Evolutionary conservation across 2,888 invertebrate genomes (phyloP), one percentile per base, ranked within the genome.

Genomic region (Acleris laterana): DNA sequence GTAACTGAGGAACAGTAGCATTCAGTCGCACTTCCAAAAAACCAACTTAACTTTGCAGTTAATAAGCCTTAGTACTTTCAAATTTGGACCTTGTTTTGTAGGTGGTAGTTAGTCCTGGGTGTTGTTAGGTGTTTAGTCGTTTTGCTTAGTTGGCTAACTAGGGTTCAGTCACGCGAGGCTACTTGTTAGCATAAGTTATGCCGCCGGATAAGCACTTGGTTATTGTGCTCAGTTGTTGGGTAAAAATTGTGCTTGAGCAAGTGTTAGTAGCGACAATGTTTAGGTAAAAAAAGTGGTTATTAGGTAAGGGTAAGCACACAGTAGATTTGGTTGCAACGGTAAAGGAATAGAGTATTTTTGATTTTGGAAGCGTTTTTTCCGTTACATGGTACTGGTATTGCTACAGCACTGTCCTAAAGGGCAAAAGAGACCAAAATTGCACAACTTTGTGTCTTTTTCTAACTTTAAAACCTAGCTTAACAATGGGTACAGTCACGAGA

Each of bases 131-230:
- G 25, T 44, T 16, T 17, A 46, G 46, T 55, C 59, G 50, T 64
- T 63, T 65, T 72, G 73, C 74, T 75, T 74, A 73, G 69, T 69
- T 62, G 63, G 63, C 71, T 79, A 81, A 81, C 80, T 78, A 79
- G 77, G 67, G 22, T 38, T 63, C 22, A 69, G 81, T 81, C 88
- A 88, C 88, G 88, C 87, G 75, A 88, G 63, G 74, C 56, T 46
- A 75, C 85, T 85, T 78, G 87, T 88, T 88, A 85, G 81, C 87
- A 88, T 89, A 88, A 89, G 79, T 87, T 86, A 88, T 80, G 73
- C 82, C 71, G 70, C 69, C 77, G 84, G 87, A 83, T 85, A 85
- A 84, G 82, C 82, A 81, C 85, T 82, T 83, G 76, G 76, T 79
- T 83, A 85, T 82, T 84, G 82, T 81, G 81, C 80, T 80, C 73